Base-by-base conservation (phyloP, 2,113 vertebrate genomes). In the Cygnus buccinator region DNA sequence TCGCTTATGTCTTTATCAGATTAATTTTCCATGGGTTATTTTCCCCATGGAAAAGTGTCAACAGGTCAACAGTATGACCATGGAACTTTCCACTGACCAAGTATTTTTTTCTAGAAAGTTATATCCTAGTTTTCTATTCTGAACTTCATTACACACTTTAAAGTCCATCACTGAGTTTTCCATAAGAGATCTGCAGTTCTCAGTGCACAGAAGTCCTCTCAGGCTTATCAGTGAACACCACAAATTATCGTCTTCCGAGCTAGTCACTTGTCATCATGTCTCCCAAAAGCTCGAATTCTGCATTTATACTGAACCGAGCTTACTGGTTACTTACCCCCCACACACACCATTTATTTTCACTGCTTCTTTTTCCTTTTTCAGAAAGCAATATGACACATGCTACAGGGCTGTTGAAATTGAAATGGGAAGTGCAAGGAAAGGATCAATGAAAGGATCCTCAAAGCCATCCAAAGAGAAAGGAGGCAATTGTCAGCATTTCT, bases 271-370 rank as follows among this genome's bases (percentile, higher is more conserved):
- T 84, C 35, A 15, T 83, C 82, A 97, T 22, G 28, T 94, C 94
- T 92, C 65, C 92, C 39, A 90, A 96, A 94, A 97, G 52, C 79
- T 90, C 61, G 62, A 96, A 84, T 95, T 97, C 95, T 91, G 94
- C 85, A 95, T 95, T 90, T 95, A 88, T 72, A 83, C 41, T 57
- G 35, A 89, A 75, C 46, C 81, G 66, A 89, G 55, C 65, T 85
- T 93, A 72, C 84, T 35, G 2, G 10, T 39, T 39, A 39, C 39
- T 39, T 39, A 39, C 39, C 4, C 6, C 58, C 37, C 59, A 10
- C 39, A 39, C 39, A 39, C 4, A 18, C 10, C 29, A 11, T 4
- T 63, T 83, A 28, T 28, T 48, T 29, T 29, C 11, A 15, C 11
- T 50, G 11, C 10, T 87, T 39, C n/a, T 48, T 80, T 68, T 61